Conservation (phyloP, 30 jellyfish, hydroid and myxozoan genomes). For the Aurelia coerulea region DNA sequence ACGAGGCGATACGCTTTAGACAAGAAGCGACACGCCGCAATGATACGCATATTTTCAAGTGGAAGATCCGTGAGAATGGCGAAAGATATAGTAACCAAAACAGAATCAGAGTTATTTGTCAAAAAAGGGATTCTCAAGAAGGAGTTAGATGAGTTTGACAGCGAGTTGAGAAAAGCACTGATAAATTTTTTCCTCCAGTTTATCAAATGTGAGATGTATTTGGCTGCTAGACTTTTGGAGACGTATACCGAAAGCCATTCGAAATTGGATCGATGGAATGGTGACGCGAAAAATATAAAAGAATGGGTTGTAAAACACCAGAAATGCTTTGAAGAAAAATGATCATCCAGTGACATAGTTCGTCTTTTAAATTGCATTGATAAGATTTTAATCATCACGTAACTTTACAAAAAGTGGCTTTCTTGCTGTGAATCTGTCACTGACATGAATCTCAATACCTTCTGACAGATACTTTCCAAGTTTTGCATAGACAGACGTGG, state of each 20-base stretch:
- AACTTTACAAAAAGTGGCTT: too few relatives aligned
- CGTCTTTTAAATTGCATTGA: too few relatives aligned
- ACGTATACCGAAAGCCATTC: conserved; percentile 35
- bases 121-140: conserved; percentile 25
- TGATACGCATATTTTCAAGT: conserved; percentile 7
- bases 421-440: too few relatives aligned
- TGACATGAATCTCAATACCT: too few relatives aligned
- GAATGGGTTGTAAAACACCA: conserved; percentile 18
- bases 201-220: conserved; percentile 49
- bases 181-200: conserved; percentile 31
- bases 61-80: conserved; percentile 40
- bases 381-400: too few relatives aligned
- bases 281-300: background rate
- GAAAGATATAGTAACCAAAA: conserved; percentile 14
- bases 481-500: too few relatives aligned
- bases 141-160: conserved; percentile 43
- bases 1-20: conserved; percentile 3
- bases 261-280: conserved; percentile 48
- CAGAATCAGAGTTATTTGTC: conserved; percentile 46
- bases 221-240: conserved; percentile 66
- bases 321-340: too few relatives aligned
- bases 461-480: too few relatives aligned
- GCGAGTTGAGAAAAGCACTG: conserved; percentile 34
- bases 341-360: too few relatives aligned
- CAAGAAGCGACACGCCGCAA: conserved; percentile 4